Conservation (phyloP, 2,888 invertebrate genomes). For the Ichneumon xanthorius region DNA sequence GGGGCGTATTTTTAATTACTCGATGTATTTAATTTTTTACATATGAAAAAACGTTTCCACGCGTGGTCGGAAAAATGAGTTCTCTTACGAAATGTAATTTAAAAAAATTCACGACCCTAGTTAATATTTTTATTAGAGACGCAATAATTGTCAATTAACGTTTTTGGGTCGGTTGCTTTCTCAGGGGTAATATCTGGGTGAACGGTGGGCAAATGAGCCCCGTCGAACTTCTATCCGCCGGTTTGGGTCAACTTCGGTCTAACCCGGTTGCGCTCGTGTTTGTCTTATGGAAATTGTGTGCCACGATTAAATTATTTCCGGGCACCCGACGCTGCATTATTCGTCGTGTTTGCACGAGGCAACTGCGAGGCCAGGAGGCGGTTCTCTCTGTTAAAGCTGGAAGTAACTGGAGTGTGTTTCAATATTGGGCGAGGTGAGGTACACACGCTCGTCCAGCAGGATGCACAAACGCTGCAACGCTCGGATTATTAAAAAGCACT, state of each 20-base stretch:
- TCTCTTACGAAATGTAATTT: not conserved
- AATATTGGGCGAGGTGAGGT: not conserved
- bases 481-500: conserved; percentile 8
- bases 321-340: not conserved
- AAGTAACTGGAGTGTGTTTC: conserved; percentile 2
- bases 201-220: not conserved
- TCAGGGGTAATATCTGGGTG: not conserved
- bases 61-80: not conserved
- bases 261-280: not conserved
- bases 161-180: not conserved
- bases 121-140: not conserved
- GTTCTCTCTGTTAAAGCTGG: not conserved
- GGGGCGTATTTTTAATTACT: too few relatives aligned
- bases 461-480: not conserved
- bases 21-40: too few relatives aligned
- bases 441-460: not conserved
- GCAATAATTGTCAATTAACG: not conserved
- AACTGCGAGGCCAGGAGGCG: not conserved
- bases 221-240: not conserved
- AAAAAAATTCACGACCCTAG: not conserved
- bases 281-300: conserved; percentile 35
- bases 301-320: conserved; percentile 28
- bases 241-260: not conserved
- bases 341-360: conserved; percentile 10
- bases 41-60: not conserved